Evolutionary conservation across 1,140 invertebrate species (phyloP).

Genomic region (Popillia japonica): DNA sequence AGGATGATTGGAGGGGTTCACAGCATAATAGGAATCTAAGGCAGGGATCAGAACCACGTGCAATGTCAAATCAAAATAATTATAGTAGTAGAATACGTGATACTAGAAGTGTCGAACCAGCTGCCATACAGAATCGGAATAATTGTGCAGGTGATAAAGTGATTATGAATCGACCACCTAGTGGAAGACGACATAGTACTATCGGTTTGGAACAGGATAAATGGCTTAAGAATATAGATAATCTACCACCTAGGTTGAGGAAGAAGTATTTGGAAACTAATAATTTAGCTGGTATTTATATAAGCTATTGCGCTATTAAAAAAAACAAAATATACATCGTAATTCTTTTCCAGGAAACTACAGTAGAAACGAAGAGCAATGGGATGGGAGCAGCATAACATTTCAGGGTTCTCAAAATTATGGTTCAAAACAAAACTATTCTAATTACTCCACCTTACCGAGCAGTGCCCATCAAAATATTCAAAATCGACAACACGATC

Average conservation of each 20-base stretch:
- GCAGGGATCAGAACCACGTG: slow-evolving; percentile 65
- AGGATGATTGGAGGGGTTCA: slow-evolving; percentile 60
- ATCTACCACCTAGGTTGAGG: slow-evolving; percentile 64
- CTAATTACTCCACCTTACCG: slow-evolving; percentile 13
- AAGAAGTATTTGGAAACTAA: slow-evolving; percentile 65
- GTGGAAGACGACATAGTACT: slow-evolving; percentile 61
- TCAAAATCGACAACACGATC: slow-evolving; percentile 28
- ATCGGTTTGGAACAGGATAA: slow-evolving; percentile 60
- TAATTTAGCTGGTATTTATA: slow-evolving; percentile 55
- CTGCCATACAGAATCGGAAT: slow-evolving; percentile 45
- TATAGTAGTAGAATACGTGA: slow-evolving; percentile 61
- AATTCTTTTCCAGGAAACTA: slow-evolving; percentile 9
- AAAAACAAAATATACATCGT: too few relatives aligned
- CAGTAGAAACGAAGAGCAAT: slow-evolving; percentile 45
- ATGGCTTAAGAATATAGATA: slow-evolving; percentile 58
- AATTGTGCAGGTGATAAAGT: slow-evolving; percentile 56
- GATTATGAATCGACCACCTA: slow-evolving; percentile 65
- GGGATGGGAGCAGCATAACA: slow-evolving; percentile 64
- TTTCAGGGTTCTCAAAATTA: slow-evolving; percentile 57
- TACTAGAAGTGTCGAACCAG: slow-evolving; percentile 65
- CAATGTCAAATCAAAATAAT: slow-evolving; percentile 43
- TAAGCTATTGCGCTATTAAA: too few relatives aligned
- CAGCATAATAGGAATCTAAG: slow-evolving; percentile 58
- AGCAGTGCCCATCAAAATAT: slow-evolving; percentile 7
- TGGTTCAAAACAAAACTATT: slow-evolving; percentile 12